These are phyloP conservation scores for Hydrotaea diabolus DNA, from an alignment of 2,888 invertebrate genomes.

Conservation along the genomic window DNA sequence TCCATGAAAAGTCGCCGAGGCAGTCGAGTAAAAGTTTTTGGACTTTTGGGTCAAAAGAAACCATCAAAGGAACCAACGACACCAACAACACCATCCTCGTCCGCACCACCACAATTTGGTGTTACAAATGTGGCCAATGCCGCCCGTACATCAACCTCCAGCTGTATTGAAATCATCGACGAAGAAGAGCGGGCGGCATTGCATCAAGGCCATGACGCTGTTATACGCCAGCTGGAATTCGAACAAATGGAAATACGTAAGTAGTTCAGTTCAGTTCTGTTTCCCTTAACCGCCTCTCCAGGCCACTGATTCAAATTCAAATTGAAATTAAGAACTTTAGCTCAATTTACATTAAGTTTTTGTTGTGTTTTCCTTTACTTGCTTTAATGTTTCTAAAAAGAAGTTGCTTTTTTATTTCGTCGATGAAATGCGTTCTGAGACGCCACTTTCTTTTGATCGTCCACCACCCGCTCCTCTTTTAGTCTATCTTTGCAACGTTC, in stretches of 20 bases:
- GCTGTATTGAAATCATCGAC: slow-evolving; percentile 64
- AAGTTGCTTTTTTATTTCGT: slow-evolving; percentile 50
- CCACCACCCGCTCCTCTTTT: neutral
- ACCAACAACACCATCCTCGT: slow-evolving; percentile 51
- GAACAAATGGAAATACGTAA: slow-evolving; percentile 79
- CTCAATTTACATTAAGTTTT: slow-evolving; percentile 64
- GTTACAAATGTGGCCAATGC: slow-evolving; percentile 47
- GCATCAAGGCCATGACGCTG: slow-evolving; percentile 67
- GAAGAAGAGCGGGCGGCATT: slow-evolving; percentile 60
- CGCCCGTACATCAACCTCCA: slow-evolving; percentile 49
- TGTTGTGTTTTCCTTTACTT: slow-evolving; percentile 50
- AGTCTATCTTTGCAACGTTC: neutral
- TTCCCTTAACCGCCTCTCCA: slow-evolving; percentile 52
- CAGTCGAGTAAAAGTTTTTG: slow-evolving; percentile 76
- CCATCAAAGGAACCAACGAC: slow-evolving; percentile 70
- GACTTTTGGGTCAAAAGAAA: slow-evolving; percentile 77
- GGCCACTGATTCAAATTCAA: neutral
- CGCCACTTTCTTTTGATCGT: neutral
- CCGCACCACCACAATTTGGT: slow-evolving; percentile 39
- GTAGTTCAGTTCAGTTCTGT: slow-evolving; percentile 69
- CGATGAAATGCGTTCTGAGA: neutral
- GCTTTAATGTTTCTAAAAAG: slow-evolving; percentile 6
- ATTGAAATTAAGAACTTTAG: slow-evolving; percentile 43
- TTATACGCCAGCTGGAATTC: slow-evolving; percentile 74
- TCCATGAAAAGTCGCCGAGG: slow-evolving; percentile 74